These are phyloP conservation scores for Ovibos moschatus DNA, from an alignment of 2,113 vertebrate genomes.

Conservation along the genomic window DNA sequence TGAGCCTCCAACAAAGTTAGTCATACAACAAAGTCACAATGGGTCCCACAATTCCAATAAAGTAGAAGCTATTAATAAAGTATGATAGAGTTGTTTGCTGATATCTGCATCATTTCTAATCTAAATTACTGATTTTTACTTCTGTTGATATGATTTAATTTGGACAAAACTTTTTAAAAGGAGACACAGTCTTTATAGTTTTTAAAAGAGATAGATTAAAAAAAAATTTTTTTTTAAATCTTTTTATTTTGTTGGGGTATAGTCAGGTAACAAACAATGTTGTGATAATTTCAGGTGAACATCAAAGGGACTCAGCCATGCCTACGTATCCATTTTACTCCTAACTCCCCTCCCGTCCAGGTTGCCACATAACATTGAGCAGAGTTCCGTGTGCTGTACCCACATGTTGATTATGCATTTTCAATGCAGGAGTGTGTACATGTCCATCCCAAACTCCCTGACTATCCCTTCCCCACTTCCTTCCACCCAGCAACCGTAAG, in stretches of 20 bases:
- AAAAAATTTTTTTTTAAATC: rapidly evolving
- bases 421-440: neutral
- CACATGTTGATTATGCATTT: neutral
- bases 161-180: neutral
- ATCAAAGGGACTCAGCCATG: neutral
- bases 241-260: neutral
- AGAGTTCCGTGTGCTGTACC: neutral
- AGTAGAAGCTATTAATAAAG: neutral
- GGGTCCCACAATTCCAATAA: neutral
- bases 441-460: neutral
- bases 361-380: neutral
- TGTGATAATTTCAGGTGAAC: neutral
- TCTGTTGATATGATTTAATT: conserved; percentile 11
- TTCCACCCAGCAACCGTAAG: neutral
- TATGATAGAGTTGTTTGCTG: neutral
- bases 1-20: neutral
- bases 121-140: neutral
- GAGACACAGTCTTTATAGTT: neutral
- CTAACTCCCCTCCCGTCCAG: neutral
- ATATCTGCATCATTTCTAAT: neutral
- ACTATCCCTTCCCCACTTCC: neutral
- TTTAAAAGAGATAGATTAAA: neutral
- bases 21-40: neutral
- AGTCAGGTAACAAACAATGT: neutral
- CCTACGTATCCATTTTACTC: neutral